phyloP scores from a whole-genome alignment of 2,888 invertebrate species.

The Chrysina gloriosa region DNA sequence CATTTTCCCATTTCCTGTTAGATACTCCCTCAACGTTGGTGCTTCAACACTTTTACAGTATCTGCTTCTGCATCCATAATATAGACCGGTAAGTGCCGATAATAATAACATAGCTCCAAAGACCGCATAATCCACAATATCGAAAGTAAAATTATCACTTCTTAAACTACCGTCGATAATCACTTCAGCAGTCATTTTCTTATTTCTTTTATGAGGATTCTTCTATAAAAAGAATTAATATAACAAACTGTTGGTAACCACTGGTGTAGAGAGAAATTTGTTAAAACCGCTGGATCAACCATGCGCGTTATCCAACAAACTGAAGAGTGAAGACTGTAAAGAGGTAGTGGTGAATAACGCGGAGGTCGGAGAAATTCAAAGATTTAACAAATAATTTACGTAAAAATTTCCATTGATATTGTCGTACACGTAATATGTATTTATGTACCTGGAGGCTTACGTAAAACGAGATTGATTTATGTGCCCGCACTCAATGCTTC shows the following conservation, averaged over 20 bases:
- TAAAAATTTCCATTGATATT: slow-evolving; percentile 22
- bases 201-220: not conserved
- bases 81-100: slow-evolving; percentile 84
- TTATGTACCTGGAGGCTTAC: slow-evolving; percentile 3
- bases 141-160: slow-evolving; percentile 54
- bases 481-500: not conserved
- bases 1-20: slow-evolving; percentile 81
- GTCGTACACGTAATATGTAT: not conserved
- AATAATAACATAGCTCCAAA: slow-evolving; percentile 76
- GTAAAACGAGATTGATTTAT: slow-evolving; percentile 15
- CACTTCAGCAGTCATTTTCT: slow-evolving; percentile 32
- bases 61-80: slow-evolving; percentile 69
- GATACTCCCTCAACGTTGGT: slow-evolving; percentile 73
- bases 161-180: slow-evolving; percentile 28
- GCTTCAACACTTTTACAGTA: slow-evolving; percentile 66
- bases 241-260: not conserved
- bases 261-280: not conserved
- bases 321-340: not conserved
- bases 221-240: not conserved
- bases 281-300: not conserved
- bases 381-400: not conserved
- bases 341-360: slow-evolving; percentile 12
- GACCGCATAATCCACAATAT: slow-evolving; percentile 74
- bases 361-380: not conserved
- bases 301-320: not conserved